Evolutionary conservation across 1,140 invertebrate species (phyloP).

Genomic region (Bicyclus anynana): DNA sequence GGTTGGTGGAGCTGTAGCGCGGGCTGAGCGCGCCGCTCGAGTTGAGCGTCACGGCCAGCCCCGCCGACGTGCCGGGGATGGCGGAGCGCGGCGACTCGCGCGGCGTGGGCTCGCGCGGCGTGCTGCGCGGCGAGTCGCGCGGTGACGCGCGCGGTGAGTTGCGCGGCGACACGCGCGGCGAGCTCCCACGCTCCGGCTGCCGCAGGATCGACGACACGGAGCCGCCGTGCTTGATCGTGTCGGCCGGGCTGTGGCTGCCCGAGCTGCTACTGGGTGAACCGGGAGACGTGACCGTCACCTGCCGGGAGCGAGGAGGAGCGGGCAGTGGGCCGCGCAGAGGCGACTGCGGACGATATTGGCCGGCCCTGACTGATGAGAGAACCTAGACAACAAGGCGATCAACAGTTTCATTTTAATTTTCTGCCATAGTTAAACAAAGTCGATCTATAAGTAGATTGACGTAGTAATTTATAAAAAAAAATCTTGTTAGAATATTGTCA

Average conservation of each 20-base stretch:
- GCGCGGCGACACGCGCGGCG: conserved; percentile 45
- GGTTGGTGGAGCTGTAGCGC: conserved; percentile 78
- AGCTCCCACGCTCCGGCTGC: conserved; percentile 56
- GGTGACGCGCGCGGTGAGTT: conserved; percentile 63
- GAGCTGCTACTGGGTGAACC: conserved; percentile 84
- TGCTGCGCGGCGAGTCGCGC: conserved; percentile 49
- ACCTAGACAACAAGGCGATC: conserved; percentile 70
- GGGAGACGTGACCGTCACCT: conserved; percentile 86
- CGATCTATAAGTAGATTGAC: too few species aligned
- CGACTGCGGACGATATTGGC: conserved; percentile 82
- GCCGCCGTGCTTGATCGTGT: conserved; percentile 81
- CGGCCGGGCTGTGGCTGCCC: conserved; percentile 81
- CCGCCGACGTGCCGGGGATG: conserved; percentile 79
- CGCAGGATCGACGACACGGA: conserved; percentile 72
- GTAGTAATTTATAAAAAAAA: too few species aligned
- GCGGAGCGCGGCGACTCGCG: conserved; percentile 56
- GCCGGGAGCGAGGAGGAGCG: conserved; percentile 76
- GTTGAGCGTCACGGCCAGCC: conserved; percentile 78
- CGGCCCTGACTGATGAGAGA: conserved; percentile 81
- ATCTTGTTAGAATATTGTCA: too few species aligned
- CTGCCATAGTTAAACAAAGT: too few species aligned
- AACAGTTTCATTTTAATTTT: too few species aligned
- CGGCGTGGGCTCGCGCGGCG: conserved; percentile 42
- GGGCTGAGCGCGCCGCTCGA: conserved; percentile 63
- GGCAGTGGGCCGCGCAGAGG: conserved; percentile 74